These are phyloP conservation scores for Oncopeltus fasciatus DNA, from an alignment of 1,140 invertebrate genomes.

Conservation along the genomic window DNA sequence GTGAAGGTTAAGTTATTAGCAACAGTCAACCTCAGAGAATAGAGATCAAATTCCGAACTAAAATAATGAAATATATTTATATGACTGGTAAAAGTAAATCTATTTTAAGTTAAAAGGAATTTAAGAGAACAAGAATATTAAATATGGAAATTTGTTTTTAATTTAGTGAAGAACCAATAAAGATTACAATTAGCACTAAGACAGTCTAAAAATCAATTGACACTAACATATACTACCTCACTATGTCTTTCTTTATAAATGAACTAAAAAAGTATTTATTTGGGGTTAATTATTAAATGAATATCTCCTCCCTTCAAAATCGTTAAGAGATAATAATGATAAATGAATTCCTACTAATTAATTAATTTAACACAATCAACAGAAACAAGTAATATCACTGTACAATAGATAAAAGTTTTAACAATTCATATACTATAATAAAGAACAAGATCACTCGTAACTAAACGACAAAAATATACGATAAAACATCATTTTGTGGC, in stretches of 20 bases:
- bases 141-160: too few species aligned
- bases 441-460: background rate
- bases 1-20: background rate
- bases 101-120: background rate
- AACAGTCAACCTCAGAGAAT: background rate
- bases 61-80: background rate
- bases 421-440: background rate
- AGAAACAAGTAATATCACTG: background rate
- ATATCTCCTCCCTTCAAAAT: too few species aligned
- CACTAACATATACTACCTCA: too few species aligned
- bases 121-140: too few species aligned
- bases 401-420: background rate
- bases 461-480: background rate
- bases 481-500: slow-evolving; percentile 5
- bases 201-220: too few species aligned
- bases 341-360: background rate
- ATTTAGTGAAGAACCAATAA: too few species aligned
- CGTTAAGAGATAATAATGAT: background rate
- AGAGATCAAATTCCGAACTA: background rate
- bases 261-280: too few species aligned
- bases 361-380: background rate
- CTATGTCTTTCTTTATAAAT: too few species aligned
- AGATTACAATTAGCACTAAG: too few species aligned
- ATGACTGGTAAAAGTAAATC: background rate
- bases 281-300: too few species aligned